Evolutionary conservation across 2,113 vertebrate genomes (phyloP).

Genomic region (Amazona guildingii): DNA sequence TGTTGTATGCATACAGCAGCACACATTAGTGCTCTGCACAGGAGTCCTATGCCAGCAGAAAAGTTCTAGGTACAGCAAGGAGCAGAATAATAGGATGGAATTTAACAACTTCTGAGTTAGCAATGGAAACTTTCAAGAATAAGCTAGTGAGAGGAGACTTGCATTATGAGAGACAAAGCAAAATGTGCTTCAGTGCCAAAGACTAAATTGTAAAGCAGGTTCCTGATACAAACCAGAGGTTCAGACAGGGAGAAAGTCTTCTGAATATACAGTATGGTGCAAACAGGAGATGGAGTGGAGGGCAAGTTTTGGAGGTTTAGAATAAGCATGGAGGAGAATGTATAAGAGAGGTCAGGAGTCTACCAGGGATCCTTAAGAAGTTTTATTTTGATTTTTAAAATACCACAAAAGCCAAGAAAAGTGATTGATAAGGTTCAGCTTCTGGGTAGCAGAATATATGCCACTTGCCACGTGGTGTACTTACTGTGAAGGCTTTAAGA

Average conservation of each 20-base stretch:
- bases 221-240: neutral
- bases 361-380: neutral
- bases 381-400: conserved; percentile 12
- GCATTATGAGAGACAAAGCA: neutral
- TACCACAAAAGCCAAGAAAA: neutral
- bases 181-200: neutral
- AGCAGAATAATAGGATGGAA: neutral
- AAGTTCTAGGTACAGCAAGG: neutral
- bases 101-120: neutral
- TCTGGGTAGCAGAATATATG: neutral
- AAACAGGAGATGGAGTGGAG: neutral
- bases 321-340: neutral
- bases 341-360: neutral
- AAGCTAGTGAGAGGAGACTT: neutral
- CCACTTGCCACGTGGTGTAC: neutral
- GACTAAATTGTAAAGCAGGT: neutral
- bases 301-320: neutral
- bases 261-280: neutral
- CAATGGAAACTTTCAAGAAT: neutral
- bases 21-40: neutral
- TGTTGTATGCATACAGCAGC: neutral
- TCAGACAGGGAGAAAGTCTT: neutral
- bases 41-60: neutral
- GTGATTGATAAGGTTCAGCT: neutral
- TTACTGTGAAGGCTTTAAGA: neutral